These are phyloP conservation scores for Malurus alboscapulatus DNA, from an alignment of 2,113 vertebrate species.

Conservation along the genomic window DNA sequence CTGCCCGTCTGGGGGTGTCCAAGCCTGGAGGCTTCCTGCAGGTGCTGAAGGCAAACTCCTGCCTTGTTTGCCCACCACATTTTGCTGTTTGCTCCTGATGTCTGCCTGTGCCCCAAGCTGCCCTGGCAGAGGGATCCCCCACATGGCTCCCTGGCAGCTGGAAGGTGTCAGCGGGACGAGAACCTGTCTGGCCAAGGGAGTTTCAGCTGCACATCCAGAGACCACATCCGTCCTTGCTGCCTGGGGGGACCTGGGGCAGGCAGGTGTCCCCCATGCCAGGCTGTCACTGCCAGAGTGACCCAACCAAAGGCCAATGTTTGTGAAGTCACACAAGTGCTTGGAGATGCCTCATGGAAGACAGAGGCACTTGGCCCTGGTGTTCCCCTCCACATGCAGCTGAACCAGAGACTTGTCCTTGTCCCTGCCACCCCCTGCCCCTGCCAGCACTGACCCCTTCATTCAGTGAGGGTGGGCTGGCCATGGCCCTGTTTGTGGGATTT, in stretches of 20 bases:
- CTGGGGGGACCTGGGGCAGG: background rate
- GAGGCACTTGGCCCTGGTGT: background rate
- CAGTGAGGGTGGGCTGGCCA: background rate
- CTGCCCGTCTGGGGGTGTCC: background rate
- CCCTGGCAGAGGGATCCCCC: background rate
- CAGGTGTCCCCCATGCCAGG: background rate
- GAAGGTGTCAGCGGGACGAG: background rate
- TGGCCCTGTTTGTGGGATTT: background rate
- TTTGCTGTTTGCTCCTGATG: background rate
- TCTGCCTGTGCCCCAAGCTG: background rate
- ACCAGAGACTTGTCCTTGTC: background rate
- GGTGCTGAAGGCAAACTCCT: background rate
- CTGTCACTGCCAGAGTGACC: background rate
- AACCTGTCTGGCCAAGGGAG: background rate
- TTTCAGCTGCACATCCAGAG: background rate
- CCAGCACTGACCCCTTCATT: background rate
- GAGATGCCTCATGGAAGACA: background rate
- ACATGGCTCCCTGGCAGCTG: background rate
- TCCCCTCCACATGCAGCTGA: background rate
- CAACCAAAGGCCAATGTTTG: background rate
- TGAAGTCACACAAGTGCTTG: rapidly evolving
- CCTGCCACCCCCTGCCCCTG: background rate
- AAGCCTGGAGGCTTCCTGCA: background rate
- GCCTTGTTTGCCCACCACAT: background rate
- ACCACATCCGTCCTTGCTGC: rapidly evolving